A percentile compares a stretch with the other conserved stretches of the same genome.
These are phyloP conservation scores for Pelagia noctiluca DNA, from an alignment of 30 jellyfish, hydroid and myxozoan genomes.

Conservation along the genomic window DNA sequence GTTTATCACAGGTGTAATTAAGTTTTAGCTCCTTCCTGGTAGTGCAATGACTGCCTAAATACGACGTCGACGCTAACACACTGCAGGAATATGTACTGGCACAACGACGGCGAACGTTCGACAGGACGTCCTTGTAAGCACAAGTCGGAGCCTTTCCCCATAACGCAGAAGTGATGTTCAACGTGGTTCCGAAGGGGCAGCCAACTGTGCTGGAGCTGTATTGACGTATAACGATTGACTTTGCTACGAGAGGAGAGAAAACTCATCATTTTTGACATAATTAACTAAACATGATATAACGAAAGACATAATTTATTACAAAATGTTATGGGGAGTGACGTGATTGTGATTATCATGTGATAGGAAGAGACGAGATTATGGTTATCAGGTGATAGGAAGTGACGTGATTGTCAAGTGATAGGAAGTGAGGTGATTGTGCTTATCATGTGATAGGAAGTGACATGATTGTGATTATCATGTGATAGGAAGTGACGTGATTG, in stretches of 20 bases:
- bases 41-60: conserved; percentile 30
- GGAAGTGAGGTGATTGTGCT: no score
- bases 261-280: no score
- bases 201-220: conserved; percentile 60
- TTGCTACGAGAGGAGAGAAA: background rate
- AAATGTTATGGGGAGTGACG: no score
- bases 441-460: no score
- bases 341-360: no score
- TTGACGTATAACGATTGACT: conserved; percentile 3
- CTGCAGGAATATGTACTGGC: conserved; percentile 24
- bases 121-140: conserved; percentile 29
- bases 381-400: no score
- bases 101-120: conserved; percentile 26
- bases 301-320: no score
- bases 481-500: no score
- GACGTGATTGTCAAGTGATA: no score
- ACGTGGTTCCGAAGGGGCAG: conserved; percentile 78
- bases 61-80: conserved; percentile 24
- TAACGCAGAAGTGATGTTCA: conserved; percentile 52
- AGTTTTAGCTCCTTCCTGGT: conserved; percentile 47
- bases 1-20: conserved; percentile 77
- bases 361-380: no score
- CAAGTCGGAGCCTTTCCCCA: conserved; percentile 75
- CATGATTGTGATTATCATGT: no score
- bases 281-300: no score